These are phyloP conservation scores for Patagioenas fasciata DNA, from an alignment of 2,113 vertebrate genomes.

Conservation along the genomic window DNA sequence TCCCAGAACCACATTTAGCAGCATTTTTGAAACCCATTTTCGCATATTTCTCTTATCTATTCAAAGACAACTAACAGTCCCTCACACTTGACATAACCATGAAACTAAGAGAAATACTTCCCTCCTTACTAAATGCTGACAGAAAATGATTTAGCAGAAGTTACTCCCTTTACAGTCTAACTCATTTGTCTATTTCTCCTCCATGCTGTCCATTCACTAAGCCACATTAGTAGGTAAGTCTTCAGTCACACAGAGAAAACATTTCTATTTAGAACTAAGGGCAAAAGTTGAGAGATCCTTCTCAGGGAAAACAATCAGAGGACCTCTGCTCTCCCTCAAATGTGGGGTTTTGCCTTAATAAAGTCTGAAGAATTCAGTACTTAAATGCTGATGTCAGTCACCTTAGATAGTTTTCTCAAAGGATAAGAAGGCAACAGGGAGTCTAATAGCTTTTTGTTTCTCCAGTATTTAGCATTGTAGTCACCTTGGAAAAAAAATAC, in stretches of 20 bases:
- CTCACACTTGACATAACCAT: conserved; percentile 43
- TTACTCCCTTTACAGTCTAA: background rate
- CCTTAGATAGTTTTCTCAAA: background rate
- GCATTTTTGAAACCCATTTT: conserved; percentile 53
- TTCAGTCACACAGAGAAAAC: background rate
- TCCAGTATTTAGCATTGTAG: background rate
- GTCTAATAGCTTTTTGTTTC: background rate
- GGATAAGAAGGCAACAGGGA: background rate
- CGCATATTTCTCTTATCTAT: conserved; percentile 66
- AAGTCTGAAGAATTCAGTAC: background rate
- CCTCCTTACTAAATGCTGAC: conserved; percentile 39
- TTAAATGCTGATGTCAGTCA: background rate
- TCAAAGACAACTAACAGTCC: conserved; percentile 36
- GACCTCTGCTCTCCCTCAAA: background rate
- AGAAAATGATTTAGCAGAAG: conserved; percentile 32
- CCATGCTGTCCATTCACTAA: background rate
- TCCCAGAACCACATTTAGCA: conserved; percentile 32
- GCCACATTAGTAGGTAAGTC: background rate
- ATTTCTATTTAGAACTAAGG: conserved; percentile 1
- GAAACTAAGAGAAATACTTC: conserved; percentile 39
- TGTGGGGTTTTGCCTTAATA: background rate
- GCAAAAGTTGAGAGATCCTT: conserved; percentile 30
- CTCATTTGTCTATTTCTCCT: conserved; percentile 11
- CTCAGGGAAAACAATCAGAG: background rate
- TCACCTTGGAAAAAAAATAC: background rate